Percentiles rank a stretch among this genome's conserved stretches.
Evolutionary conservation across 2,888 invertebrate species (phyloP).

Genomic region (Liodrosophila aerea): DNA sequence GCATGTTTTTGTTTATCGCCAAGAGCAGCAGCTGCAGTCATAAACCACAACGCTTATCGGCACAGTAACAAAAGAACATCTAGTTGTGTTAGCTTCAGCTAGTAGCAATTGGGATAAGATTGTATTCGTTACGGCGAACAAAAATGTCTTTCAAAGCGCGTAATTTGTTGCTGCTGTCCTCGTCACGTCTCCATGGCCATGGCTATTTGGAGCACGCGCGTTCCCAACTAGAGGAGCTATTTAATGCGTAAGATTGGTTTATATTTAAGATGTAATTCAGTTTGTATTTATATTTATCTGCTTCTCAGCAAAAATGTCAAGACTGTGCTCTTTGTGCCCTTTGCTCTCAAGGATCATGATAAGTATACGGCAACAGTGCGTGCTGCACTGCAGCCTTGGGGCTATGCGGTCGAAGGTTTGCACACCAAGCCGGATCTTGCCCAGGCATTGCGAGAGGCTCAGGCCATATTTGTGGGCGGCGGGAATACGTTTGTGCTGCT

Average conservation of each 20-base stretch:
- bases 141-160: slow-evolving; percentile 18
- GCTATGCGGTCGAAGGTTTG: slow-evolving; percentile 86
- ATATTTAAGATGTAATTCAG: not conserved
- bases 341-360: slow-evolving; percentile 87
- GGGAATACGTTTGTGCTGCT: slow-evolving; percentile 91
- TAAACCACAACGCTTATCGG: too few relatives aligned
- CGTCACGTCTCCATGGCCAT: slow-evolving; percentile 87
- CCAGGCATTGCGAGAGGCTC: slow-evolving; percentile 85
- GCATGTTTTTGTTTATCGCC: too few relatives aligned
- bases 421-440: slow-evolving; percentile 85
- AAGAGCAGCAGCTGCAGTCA: too few relatives aligned
- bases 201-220: slow-evolving; percentile 87
- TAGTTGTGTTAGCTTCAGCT: too few relatives aligned
- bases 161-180: slow-evolving; percentile 86
- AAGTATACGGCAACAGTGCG: slow-evolving; percentile 86
- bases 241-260: slow-evolving; percentile 84
- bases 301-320: slow-evolving; percentile 85
- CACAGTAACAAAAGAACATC: too few relatives aligned
- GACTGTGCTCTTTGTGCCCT: slow-evolving; percentile 89
- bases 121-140: too few relatives aligned
- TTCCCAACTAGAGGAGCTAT: slow-evolving; percentile 85
- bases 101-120: too few relatives aligned
- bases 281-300: slow-evolving; percentile 22
- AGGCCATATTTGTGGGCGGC: slow-evolving; percentile 90
- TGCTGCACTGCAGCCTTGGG: slow-evolving; percentile 86